Evolutionary conservation across 2,888 invertebrate genomes (phyloP).

Genomic region (Sepiola atlantica): DNA sequence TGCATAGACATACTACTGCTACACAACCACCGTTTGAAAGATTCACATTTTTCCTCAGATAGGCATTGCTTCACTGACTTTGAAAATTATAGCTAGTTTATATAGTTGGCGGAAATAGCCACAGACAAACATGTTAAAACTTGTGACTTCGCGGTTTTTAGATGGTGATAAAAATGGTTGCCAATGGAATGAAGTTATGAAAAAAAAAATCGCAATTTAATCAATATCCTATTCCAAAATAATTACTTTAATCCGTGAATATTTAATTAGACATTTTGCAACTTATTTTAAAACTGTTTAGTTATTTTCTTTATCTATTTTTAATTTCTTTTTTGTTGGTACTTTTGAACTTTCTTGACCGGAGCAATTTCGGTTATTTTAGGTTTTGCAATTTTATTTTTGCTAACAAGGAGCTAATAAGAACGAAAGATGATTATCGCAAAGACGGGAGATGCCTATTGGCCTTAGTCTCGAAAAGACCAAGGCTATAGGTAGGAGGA

Average conservation of each 20-base stretch:
- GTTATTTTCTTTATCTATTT: too few species aligned
- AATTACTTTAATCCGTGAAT: not conserved
- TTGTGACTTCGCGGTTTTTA: not conserved
- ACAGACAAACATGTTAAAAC: not conserved
- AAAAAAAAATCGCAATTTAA: not conserved
- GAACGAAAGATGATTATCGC: too few species aligned
- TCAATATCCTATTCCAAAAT: not conserved
- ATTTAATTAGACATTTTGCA: not conserved
- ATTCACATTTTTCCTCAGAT: not conserved
- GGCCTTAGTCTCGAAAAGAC: too few species aligned
- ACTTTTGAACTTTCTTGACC: too few species aligned
- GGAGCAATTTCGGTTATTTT: too few species aligned
- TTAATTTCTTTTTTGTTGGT: too few species aligned
- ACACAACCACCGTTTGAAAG: not conserved
- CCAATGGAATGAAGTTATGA: not conserved
- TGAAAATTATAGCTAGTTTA: not conserved
- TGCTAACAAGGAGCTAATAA: too few species aligned
- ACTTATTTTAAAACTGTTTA: not conserved
- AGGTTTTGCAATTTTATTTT: too few species aligned
- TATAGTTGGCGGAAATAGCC: not conserved
- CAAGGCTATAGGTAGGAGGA: too few species aligned
- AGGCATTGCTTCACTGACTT: not conserved
- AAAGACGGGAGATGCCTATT: too few species aligned
- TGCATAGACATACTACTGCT: not conserved
- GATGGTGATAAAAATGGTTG: not conserved